A percentile compares a stretch with the other conserved stretches of the same genome.
Conservation (phyloP, 2,888 invertebrate genomes). For the Mechanitis mazaeus region DNA sequence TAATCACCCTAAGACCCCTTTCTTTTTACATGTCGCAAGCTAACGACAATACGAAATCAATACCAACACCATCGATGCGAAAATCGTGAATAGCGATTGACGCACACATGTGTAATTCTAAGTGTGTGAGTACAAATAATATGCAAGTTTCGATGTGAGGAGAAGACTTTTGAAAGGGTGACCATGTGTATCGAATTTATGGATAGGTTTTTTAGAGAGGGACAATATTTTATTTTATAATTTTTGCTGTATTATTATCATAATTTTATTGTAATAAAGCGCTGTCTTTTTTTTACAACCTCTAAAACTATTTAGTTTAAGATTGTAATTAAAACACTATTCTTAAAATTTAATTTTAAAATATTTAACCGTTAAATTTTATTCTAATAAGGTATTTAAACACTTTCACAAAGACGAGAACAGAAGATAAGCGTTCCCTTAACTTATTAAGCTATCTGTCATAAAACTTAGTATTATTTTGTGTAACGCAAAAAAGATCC, state of each 20-base stretch:
- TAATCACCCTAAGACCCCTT: slow-evolving; percentile 63
- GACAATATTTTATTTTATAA: not conserved
- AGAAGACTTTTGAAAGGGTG: slow-evolving; percentile 60
- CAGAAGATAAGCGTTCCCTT: not conserved
- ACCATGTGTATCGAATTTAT: slow-evolving; percentile 34
- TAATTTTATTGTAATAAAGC: too few species aligned
- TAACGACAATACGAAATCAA: slow-evolving; percentile 77
- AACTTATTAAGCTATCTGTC: too few species aligned
- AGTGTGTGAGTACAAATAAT: slow-evolving; percentile 59
- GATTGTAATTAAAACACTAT: not conserved
- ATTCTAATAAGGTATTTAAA: not conserved
- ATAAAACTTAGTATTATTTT: too few species aligned
- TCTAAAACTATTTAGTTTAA: too few species aligned
- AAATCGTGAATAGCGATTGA: slow-evolving; percentile 69
- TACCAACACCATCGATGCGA: slow-evolving; percentile 76
- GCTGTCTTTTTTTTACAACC: too few species aligned
- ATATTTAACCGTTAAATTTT: not conserved
- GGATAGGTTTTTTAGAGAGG: not conserved
- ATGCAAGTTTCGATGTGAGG: slow-evolving; percentile 66
- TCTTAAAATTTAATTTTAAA: not conserved
- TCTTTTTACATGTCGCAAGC: slow-evolving; percentile 73
- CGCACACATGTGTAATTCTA: slow-evolving; percentile 41
- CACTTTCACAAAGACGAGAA: not conserved
- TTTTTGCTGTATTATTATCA: too few species aligned
- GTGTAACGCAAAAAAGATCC: not conserved